Evolutionary conservation across 2,888 invertebrate genomes (phyloP).

Genomic region (Orthonychiurus folsomi): DNA sequence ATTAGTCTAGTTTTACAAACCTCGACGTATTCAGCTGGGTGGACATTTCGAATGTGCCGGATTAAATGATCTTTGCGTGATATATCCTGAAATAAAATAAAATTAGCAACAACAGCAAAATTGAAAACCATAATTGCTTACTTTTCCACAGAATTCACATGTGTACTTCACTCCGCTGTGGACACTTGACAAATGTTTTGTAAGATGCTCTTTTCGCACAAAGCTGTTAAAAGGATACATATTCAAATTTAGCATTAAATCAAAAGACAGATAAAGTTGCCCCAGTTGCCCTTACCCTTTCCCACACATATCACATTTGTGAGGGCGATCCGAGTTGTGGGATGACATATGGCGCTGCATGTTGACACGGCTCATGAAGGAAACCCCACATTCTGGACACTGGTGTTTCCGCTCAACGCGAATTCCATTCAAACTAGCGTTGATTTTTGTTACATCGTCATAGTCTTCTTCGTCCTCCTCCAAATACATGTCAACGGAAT

Average conservation of each 20-base stretch:
- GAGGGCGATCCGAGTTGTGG: constrained; percentile 29
- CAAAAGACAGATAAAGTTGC: too few relatives aligned
- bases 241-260: too few relatives aligned
- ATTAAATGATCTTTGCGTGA: constrained; percentile 35
- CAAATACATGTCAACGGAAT: neutral
- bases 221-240: constrained; percentile 21
- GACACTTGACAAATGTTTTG: constrained; percentile 35
- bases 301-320: constrained; percentile 32
- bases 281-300: constrained; percentile 22
- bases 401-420: constrained; percentile 21
- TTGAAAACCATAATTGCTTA: neutral
- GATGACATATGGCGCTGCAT: constrained; percentile 31
- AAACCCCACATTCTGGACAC: constrained; percentile 32
- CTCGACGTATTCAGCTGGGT: constrained; percentile 32
- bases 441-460: constrained; percentile 17
- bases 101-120: neutral
- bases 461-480: constrained; percentile 13
- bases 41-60: constrained; percentile 36
- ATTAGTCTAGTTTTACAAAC: too few relatives aligned
- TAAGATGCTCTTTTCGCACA: constrained; percentile 34
- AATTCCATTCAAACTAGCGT: constrained; percentile 20
- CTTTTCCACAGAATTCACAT: constrained; percentile 36
- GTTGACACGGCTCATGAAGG: constrained; percentile 26
- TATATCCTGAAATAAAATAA: constrained; percentile 20
- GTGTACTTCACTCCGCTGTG: constrained; percentile 34